These are phyloP conservation scores for Idaea biselata DNA, from an alignment of 2,888 invertebrate species.

Conservation along the genomic window DNA sequence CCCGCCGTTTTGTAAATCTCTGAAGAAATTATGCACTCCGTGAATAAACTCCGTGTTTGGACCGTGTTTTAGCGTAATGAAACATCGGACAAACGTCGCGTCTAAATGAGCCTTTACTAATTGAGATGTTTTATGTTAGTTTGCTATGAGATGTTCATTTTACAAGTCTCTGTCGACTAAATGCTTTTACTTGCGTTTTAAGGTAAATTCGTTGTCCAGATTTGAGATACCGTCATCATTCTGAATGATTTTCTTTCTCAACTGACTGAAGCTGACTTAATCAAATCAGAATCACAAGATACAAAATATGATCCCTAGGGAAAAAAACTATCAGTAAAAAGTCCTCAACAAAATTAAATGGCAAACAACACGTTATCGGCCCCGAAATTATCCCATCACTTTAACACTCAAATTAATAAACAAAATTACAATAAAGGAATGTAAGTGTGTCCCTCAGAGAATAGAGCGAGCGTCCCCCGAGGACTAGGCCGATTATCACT, in stretches of 20 bases:
- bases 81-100: constrained; percentile 7
- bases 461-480: not conserved
- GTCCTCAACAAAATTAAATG: not conserved
- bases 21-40: constrained; percentile 73
- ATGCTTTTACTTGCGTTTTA: not conserved
- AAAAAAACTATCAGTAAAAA: not conserved
- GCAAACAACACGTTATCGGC: not conserved
- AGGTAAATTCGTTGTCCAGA: not conserved
- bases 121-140: not conserved
- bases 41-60: constrained; percentile 55
- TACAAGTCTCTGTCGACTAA: not conserved
- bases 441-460: not conserved
- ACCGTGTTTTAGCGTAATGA: constrained; percentile 43
- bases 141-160: not conserved
- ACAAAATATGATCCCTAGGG: not conserved
- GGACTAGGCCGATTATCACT: not conserved
- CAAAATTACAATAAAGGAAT: constrained; percentile 2
- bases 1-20: constrained; percentile 35
- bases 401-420: constrained; percentile 4
- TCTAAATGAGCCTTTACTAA: not conserved
- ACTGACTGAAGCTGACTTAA: not conserved
- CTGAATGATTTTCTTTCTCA: not conserved
- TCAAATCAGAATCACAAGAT: not conserved
- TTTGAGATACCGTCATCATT: not conserved
- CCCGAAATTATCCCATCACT: not conserved